A percentile compares a stretch with the other conserved stretches of the same genome.
Conservation (phyloP, 1,140 invertebrate genomes). For the Leptinotarsa texana region DNA sequence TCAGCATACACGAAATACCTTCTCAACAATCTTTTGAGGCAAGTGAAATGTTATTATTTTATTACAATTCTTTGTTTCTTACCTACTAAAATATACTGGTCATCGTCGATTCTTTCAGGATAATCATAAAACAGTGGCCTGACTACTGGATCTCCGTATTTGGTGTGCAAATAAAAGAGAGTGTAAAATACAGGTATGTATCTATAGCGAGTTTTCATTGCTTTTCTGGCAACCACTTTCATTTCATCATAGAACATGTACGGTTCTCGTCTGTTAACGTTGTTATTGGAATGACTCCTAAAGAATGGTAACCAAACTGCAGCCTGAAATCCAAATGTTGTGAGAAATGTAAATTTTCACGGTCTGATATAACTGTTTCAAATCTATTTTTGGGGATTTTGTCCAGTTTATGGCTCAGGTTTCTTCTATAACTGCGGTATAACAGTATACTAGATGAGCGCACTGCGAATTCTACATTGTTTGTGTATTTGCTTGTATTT, state of each 20-base stretch:
- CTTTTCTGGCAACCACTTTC: slow-evolving; percentile 74
- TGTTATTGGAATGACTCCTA: slow-evolving; percentile 69
- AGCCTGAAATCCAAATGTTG: slow-evolving; percentile 59
- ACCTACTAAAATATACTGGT: slow-evolving; percentile 27
- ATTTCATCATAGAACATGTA: slow-evolving; percentile 86
- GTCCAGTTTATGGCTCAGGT: too few relatives aligned
- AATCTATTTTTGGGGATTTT: too few relatives aligned
- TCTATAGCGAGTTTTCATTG: slow-evolving; percentile 79
- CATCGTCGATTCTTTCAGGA: slow-evolving; percentile 56
- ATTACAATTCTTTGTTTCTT: background rate
- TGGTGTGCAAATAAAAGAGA: slow-evolving; percentile 86
- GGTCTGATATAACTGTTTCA: too few relatives aligned
- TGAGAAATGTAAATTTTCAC: too few relatives aligned
- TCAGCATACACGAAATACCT: too few relatives aligned
- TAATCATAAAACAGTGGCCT: slow-evolving; percentile 88
- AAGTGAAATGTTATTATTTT: too few relatives aligned
- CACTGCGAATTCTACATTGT: too few relatives aligned
- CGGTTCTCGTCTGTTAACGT: slow-evolving; percentile 92
- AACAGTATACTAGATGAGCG: too few relatives aligned
- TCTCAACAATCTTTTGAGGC: too few relatives aligned
- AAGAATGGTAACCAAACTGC: slow-evolving; percentile 64
- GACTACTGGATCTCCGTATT: slow-evolving; percentile 80
- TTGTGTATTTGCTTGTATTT: too few relatives aligned
- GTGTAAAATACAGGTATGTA: slow-evolving; percentile 95
- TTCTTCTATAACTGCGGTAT: too few relatives aligned